These are phyloP conservation scores for Scopus umbretta DNA, from an alignment of 2,113 vertebrate genomes.

Conservation along the genomic window DNA sequence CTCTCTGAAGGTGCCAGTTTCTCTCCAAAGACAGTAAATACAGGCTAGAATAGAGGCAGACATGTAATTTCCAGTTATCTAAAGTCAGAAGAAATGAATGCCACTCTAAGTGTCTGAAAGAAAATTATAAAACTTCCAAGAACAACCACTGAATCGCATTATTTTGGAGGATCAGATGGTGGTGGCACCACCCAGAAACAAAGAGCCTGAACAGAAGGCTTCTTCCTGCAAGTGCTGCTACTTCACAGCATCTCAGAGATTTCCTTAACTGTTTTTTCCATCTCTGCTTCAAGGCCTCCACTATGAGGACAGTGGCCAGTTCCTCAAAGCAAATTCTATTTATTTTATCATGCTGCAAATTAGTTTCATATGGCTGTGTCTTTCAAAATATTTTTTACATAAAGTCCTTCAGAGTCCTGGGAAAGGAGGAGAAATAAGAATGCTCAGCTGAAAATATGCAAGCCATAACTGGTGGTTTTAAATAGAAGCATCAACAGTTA, in stretches of 20 bases:
- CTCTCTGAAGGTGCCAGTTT: neutral
- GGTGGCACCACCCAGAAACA: neutral
- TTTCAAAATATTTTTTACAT: neutral
- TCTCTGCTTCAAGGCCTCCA: neutral
- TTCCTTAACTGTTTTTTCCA: neutral
- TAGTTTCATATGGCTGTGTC: neutral
- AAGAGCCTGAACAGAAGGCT: neutral
- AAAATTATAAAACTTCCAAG: neutral
- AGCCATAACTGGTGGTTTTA: neutral
- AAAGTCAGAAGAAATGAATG: neutral
- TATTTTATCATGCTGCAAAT: neutral
- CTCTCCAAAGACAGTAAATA: neutral
- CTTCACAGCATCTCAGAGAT: neutral
- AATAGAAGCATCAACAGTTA: neutral
- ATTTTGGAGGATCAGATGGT: neutral
- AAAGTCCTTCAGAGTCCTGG: neutral
- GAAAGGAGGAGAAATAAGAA: neutral
- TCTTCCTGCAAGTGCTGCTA: neutral
- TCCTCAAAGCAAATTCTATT: neutral
- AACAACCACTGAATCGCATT: neutral
- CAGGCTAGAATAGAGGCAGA: neutral
- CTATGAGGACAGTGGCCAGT: neutral
- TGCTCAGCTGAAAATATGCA: neutral
- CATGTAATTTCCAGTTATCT: neutral
- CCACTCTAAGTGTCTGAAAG: neutral